A percentile compares a stretch with the other conserved stretches of the same genome.
Evolutionary conservation across 2,113 vertebrate species (phyloP).

Genomic region (Otis tarda): DNA sequence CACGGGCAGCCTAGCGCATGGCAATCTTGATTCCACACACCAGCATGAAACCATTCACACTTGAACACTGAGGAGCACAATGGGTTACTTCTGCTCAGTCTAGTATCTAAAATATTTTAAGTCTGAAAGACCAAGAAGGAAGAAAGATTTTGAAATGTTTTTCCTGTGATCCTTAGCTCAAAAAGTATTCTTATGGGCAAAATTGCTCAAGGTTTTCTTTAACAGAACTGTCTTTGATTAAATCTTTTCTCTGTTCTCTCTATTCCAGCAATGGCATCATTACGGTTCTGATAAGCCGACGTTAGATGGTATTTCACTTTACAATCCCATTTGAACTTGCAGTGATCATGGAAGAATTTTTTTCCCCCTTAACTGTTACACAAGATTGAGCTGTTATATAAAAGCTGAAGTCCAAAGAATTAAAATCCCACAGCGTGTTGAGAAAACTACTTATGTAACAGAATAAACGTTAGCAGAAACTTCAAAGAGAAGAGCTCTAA

Average conservation of each 20-base stretch:
- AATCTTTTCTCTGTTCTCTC: constrained; percentile 52
- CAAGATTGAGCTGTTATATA: constrained; percentile 46
- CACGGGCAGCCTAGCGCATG: not conserved
- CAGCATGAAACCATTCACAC: not conserved
- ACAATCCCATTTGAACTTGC: constrained; percentile 37
- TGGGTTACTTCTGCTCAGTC: not conserved
- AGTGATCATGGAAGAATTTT: not conserved
- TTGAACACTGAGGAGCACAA: not conserved
- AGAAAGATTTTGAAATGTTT: constrained; percentile 49
- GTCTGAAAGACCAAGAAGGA: constrained; percentile 28
- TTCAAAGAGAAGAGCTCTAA: constrained; percentile 27
- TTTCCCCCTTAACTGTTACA: not conserved
- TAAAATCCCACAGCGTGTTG: constrained; percentile 50
- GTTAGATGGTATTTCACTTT: constrained; percentile 3
- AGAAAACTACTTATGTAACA: constrained; percentile 12
- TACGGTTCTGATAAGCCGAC: constrained; percentile 60
- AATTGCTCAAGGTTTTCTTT: constrained; percentile 66
- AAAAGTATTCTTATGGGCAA: constrained; percentile 66
- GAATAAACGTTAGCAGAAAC: not conserved
- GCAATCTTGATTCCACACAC: not conserved
- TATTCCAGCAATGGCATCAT: constrained; percentile 38
- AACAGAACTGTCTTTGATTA: constrained; percentile 67
- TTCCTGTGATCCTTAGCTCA: constrained; percentile 41
- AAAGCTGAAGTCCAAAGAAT: constrained; percentile 17
- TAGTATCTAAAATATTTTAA: not conserved